Conservation (phyloP, 2,797 vertebrate genomes). For the Austrolebias charrua region DNA sequence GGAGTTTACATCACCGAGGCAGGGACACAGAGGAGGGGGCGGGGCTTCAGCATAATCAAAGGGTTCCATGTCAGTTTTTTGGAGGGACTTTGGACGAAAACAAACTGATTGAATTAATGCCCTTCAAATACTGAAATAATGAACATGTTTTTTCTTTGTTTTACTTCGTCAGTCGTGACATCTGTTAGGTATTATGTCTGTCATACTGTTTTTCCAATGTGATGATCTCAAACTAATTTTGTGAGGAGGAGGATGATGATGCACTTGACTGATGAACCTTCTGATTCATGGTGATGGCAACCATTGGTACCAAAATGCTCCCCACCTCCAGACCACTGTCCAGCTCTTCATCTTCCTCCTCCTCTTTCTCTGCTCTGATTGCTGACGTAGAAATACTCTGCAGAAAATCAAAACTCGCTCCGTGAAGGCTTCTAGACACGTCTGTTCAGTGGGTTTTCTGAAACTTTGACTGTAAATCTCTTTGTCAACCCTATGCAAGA, state of each 20-base stretch:
- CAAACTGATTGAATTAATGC: conserved; percentile 32
- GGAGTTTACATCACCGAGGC: conserved; percentile 30
- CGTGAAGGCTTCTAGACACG: too few species aligned
- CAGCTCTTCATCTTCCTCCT: conserved; percentile 15
- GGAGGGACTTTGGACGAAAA: conserved; percentile 33
- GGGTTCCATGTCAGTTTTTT: conserved; percentile 37
- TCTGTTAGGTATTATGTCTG: conserved; percentile 67
- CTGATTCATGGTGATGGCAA: conserved; percentile 65
- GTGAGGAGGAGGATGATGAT: conserved; percentile 61
- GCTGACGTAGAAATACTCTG: conserved; percentile 39
- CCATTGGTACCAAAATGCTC: conserved; percentile 64
- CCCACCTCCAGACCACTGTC: conserved; percentile 14
- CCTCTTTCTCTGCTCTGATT: conserved; percentile 26
- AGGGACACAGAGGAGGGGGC: conserved; percentile 26
- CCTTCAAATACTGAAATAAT: conserved; percentile 40
- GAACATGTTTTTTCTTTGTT: conserved; percentile 31
- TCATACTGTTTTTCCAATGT: conserved; percentile 80
- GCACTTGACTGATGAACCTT: conserved; percentile 74
- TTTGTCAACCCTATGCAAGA: too few species aligned
- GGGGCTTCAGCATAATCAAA: conserved; percentile 15
- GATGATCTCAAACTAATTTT: conserved; percentile 72
- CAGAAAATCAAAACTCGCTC: conserved; percentile 15
- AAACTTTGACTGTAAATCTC: too few species aligned
- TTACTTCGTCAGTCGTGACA: conserved; percentile 54
- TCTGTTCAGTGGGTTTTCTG: too few species aligned